Base-by-base conservation (phyloP, 2,113 vertebrate species). In the Toxostoma redivivum region DNA sequence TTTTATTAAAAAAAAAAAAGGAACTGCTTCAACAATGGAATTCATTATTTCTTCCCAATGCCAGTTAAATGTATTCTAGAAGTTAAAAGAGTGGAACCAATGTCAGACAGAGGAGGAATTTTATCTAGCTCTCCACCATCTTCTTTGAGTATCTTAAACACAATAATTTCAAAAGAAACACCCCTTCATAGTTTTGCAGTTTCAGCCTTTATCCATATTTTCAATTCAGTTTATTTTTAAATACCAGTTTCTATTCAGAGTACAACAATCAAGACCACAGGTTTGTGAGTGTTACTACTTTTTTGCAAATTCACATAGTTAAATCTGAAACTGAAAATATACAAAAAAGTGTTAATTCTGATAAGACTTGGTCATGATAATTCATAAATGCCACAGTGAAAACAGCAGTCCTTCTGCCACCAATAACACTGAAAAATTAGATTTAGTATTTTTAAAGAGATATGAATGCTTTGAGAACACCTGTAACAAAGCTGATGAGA, bases 1-100 rank as follows among this genome's bases (percentile, higher is more conserved):
- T n/a, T 69, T 40, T 64, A 21, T 30, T 81, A 65, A 22, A 38
- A 28, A 37, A 25, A 47, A 12, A 21, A 42, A 44, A 37, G 5
- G 0, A 66, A 35, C 5, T 45, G 7, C 14, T 81, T 67, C 28
- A 48, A 8, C 12, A 81, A 45, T 15, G 2, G 28, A 77, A 31
- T 21, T 71, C 2, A 13, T 33, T 0, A 27, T 24, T 50, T 74
- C 28, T 81, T 37, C 12, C 22, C 17, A 72, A 31, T 44, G 33
- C 3, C 23, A 61, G 9, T 33, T 48, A 66, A 67, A 44, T 1
- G 1, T 48, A 33, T 28, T 19, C 13, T 35, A 53, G 44, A 14
- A 76, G 11, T 11, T 57, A 19, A 60, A 58, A 57, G 4, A 48
- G 3, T 0, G 0, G 10, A 81, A 64, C 12, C 13, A 1, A 12